A percentile compares a stretch with the other conserved stretches of the same genome.
Conservation (phyloP, 2,113 vertebrate genomes). For the Gnathonemus longibarbis region DNA sequence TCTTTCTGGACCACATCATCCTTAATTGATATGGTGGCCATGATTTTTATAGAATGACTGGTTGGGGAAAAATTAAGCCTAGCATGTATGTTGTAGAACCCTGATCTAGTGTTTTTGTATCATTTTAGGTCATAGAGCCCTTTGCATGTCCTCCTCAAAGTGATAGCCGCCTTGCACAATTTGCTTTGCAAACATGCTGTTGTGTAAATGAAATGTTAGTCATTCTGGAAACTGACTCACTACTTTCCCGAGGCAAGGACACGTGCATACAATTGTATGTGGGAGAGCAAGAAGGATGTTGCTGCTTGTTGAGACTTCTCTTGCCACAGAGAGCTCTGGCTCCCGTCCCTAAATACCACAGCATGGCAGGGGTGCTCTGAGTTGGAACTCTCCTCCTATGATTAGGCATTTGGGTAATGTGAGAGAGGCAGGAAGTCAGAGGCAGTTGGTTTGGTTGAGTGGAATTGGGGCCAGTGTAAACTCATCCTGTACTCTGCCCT, state of each 20-base stretch:
- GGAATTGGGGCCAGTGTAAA: conserved; percentile 41
- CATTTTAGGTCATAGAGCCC: background rate
- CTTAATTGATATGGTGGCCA: background rate
- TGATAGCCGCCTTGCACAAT: conserved; percentile 6
- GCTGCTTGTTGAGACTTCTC: background rate
- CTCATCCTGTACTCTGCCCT: conserved; percentile 25
- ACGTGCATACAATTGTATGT: background rate
- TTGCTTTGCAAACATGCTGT: conserved; percentile 10
- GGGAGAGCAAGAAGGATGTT: background rate
- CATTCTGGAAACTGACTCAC: conserved; percentile 17
- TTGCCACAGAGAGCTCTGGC: background rate
- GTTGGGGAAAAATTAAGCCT: background rate
- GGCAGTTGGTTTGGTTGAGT: conserved; percentile 24
- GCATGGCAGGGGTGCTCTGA: background rate
- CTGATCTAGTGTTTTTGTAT: background rate
- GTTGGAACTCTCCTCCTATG: background rate
- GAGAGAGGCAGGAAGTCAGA: background rate
- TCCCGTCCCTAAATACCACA: background rate
- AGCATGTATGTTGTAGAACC: background rate
- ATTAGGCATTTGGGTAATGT: background rate
- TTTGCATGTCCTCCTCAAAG: background rate
- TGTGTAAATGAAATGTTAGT: conserved; percentile 11
- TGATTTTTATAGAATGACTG: background rate
- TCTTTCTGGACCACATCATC: background rate
- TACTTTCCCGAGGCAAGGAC: background rate